phyloP scores from a whole-genome alignment of 2,888 invertebrate genomes.

The Abscondita cerata region DNA sequence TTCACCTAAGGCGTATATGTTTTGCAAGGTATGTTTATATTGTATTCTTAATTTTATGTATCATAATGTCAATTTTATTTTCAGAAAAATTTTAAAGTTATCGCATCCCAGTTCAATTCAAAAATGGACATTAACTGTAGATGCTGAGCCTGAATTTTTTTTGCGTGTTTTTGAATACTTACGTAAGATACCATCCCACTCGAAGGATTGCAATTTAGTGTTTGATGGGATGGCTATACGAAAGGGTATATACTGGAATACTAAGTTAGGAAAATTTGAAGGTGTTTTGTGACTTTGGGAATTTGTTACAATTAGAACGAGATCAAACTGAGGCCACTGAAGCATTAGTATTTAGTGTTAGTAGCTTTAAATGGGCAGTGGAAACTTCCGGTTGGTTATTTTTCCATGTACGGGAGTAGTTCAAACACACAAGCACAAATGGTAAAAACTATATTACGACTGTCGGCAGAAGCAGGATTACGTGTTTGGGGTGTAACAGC shows the following conservation, averaged over 20 bases:
- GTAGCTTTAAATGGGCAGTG: constrained; percentile 20
- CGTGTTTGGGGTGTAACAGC: constrained; percentile 22
- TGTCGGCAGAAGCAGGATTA: constrained; percentile 15
- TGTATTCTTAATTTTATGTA: not conserved
- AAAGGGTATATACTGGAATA: constrained; percentile 26
- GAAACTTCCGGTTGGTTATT: constrained; percentile 21
- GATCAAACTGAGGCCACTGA: constrained; percentile 26
- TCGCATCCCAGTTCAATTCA: constrained; percentile 5
- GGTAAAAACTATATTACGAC: constrained; percentile 11
- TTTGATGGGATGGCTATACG: constrained; percentile 26
- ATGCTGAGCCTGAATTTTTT: constrained; percentile 11
- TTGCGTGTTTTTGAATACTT: not conserved
- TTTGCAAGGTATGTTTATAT: constrained; percentile 8
- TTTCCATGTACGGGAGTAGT: constrained; percentile 19
- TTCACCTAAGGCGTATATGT: constrained; percentile 11
- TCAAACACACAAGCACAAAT: constrained; percentile 18
- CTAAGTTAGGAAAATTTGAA: not conserved
- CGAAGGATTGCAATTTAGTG: not conserved
- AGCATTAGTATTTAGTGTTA: constrained; percentile 29
- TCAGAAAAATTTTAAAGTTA: not conserved
- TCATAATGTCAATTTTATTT: not conserved
- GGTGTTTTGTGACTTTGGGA: constrained; percentile 15
- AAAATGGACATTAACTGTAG: constrained; percentile 9
- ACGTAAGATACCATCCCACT: not conserved
- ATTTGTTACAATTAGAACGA: constrained; percentile 15